A percentile compares a stretch with the other conserved stretches of the same genome.
Evolutionary conservation across 2,113 vertebrate genomes (phyloP).

Genomic region (Trematocara stigmaticum): DNA sequence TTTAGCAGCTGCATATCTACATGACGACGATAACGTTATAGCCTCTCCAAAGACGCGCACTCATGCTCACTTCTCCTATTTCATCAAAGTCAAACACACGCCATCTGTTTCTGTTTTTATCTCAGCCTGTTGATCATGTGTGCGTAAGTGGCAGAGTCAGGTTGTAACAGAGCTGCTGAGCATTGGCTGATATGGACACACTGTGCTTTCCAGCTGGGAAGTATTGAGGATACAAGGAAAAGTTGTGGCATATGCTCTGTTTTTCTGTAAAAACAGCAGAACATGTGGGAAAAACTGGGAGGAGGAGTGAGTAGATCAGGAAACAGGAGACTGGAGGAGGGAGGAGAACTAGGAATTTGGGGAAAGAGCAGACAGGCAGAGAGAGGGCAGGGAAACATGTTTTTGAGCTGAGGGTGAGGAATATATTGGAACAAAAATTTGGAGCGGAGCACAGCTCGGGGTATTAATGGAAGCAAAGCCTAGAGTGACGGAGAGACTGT

Average conservation of each 20-base stretch:
- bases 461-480: neutral
- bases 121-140: neutral
- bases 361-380: neutral
- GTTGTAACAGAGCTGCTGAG: slow-evolving; percentile 3
- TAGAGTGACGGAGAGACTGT: neutral
- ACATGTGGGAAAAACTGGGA: neutral
- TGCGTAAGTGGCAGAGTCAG: neutral
- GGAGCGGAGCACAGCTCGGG: neutral
- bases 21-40: neutral
- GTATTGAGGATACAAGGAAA: fast-evolving
- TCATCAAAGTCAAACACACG: neutral
- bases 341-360: neutral
- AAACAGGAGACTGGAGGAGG: neutral
- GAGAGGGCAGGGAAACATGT: slow-evolving; percentile 45
- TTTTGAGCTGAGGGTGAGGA: neutral
- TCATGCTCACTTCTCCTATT: neutral
- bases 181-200: neutral
- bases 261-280: neutral
- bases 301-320: neutral
- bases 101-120: slow-evolving; percentile 41
- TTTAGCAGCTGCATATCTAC: neutral
- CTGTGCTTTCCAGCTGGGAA: neutral
- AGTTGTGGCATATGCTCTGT: neutral
- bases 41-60: neutral
- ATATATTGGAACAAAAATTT: neutral